These are phyloP conservation scores for Spongia lamella DNA, from an alignment of 37 sponge, comb jelly and placozoan genomes.

Conservation along the genomic window DNA sequence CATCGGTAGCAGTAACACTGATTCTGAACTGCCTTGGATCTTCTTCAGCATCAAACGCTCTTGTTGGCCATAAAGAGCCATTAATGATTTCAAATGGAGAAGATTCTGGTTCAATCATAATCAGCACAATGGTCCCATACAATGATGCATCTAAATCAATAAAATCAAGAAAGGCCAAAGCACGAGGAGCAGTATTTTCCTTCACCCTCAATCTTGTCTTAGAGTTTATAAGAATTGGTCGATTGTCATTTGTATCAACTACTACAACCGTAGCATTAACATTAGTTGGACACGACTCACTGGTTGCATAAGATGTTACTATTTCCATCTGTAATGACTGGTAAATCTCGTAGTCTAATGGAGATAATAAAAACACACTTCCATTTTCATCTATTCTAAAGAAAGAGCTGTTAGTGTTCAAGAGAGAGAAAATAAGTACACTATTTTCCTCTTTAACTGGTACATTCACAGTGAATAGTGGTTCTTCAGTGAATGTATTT, in stretches of 20 bases:
- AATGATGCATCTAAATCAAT: too few relatives aligned
- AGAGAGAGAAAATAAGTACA: conserved; percentile 10
- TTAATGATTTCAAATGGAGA: too few relatives aligned
- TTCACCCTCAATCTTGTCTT: too few relatives aligned
- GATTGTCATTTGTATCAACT: conserved; percentile 43
- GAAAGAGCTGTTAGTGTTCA: background rate
- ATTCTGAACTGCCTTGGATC: too few relatives aligned
- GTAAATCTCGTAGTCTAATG: conserved; percentile 53
- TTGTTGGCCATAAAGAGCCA: too few relatives aligned
- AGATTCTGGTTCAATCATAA: too few relatives aligned
- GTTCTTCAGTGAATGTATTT: conserved; percentile 5
- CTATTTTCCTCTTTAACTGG: background rate
- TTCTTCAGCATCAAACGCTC: too few relatives aligned
- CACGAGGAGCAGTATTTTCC: too few relatives aligned
- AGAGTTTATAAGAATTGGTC: conserved; percentile 3
- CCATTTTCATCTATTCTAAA: conserved; percentile 26
- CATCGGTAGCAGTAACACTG: conserved; percentile 42
- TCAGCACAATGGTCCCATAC: too few relatives aligned
- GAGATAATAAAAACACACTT: conserved; percentile 21
- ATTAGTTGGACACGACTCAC: conserved; percentile 12
- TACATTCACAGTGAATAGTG: conserved; percentile 10
- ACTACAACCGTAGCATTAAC: conserved; percentile 33
- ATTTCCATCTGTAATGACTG: conserved; percentile 23
- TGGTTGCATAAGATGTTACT: conserved; percentile 6
- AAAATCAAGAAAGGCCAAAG: too few relatives aligned